A percentile compares a stretch with the other conserved stretches of the same genome.
Conservation (phyloP, 2,113 vertebrate species). For the Callionymus lyra region DNA sequence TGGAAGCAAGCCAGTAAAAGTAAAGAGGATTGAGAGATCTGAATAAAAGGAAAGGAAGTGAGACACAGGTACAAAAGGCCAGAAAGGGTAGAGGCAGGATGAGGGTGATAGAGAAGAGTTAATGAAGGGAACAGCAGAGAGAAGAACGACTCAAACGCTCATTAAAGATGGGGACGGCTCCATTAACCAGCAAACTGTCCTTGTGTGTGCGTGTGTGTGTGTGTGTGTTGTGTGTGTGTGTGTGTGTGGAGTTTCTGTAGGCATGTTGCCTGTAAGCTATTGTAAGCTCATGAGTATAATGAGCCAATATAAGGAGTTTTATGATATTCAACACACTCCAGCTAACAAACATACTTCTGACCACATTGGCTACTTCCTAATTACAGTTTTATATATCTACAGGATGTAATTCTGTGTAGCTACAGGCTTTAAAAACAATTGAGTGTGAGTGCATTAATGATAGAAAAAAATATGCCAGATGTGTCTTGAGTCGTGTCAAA, state of each 20-base stretch:
- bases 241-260: too few relatives aligned
- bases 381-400: too few relatives aligned
- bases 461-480: too few relatives aligned
- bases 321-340: conserved; percentile 6
- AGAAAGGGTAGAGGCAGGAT: conserved; percentile 5
- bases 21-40: too few relatives aligned
- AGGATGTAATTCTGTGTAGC: too few relatives aligned
- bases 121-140: conserved; percentile 51
- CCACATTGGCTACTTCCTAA: too few relatives aligned
- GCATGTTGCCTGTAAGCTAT: conserved; percentile 36
- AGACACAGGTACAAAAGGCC: conserved; percentile 18
- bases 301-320: conserved; percentile 36
- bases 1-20: too few relatives aligned
- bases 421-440: too few relatives aligned
- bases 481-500: too few relatives aligned
- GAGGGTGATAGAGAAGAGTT: conserved; percentile 29
- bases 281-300: conserved; percentile 48
- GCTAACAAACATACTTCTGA: conserved; percentile 3
- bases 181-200: conserved; percentile 58
- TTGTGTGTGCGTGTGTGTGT: conserved; percentile 24
- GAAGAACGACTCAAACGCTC: conserved; percentile 46
- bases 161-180: conserved; percentile 59
- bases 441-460: too few relatives aligned
- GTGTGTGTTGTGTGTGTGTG: conserved; percentile 13
- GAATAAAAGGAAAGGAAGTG: neutral